A percentile compares a stretch with the other conserved stretches of the same genome.
phyloP scores from a whole-genome alignment of 2,888 invertebrate genomes.

The Celastrina argiolus region DNA sequence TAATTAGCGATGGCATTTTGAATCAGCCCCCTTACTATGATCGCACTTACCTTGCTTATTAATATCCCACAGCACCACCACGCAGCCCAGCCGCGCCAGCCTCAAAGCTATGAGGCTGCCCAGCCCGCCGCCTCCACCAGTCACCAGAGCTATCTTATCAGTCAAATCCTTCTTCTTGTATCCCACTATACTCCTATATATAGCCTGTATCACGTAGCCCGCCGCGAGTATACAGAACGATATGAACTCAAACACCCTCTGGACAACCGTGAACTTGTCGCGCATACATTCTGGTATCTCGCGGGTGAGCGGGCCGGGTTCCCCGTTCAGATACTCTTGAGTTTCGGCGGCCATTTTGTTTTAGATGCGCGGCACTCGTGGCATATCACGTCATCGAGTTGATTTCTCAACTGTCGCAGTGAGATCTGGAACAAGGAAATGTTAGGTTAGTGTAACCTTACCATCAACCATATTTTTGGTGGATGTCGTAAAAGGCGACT shows the following conservation, averaged over 20 bases:
- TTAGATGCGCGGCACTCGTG: conserved; percentile 26
- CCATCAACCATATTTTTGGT: too few species aligned
- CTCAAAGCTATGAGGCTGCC: conserved; percentile 87
- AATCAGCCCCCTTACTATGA: too few species aligned
- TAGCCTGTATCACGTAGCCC: conserved; percentile 73
- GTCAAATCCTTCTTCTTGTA: conserved; percentile 82
- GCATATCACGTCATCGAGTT: background rate
- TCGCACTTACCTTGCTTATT: conserved; percentile 84
- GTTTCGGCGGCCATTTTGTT: conserved; percentile 51
- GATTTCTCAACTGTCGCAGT: conserved; percentile 16
- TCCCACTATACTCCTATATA: conserved; percentile 80
- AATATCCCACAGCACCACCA: conserved; percentile 93
- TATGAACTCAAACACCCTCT: conserved; percentile 76
- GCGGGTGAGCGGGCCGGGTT: conserved; percentile 64
- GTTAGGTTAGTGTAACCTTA: too few species aligned
- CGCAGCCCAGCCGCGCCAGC: conserved; percentile 86
- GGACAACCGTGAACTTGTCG: conserved; percentile 71
- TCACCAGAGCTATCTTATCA: conserved; percentile 89
- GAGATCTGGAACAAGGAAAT: conserved; percentile 23
- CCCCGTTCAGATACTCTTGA: conserved; percentile 64
- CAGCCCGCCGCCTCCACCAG: conserved; percentile 92
- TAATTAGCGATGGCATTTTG: too few species aligned
- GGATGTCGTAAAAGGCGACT: too few species aligned
- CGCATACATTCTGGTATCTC: conserved; percentile 73
- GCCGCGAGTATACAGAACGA: conserved; percentile 71